Evolutionary conservation across 1,140 invertebrate species (phyloP).

Genomic region (Dreissena rostriformis): DNA sequence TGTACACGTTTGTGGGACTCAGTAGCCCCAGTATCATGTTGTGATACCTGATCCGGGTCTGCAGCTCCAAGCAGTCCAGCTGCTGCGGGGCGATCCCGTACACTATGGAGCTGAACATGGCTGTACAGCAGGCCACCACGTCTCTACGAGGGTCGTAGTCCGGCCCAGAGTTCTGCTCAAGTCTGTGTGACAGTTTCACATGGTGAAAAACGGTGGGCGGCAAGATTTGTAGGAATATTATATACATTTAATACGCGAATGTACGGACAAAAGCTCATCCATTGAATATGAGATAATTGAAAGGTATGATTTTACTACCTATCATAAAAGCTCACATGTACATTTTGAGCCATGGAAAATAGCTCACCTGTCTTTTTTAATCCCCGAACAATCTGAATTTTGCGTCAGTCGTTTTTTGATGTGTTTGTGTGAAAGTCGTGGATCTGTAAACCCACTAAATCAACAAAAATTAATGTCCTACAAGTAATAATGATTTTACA

Average conservation of each 20-base stretch:
- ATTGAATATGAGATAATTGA: too few relatives aligned
- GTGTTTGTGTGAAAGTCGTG: neutral
- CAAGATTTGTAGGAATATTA: too few relatives aligned
- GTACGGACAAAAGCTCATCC: too few relatives aligned
- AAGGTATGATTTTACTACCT: too few relatives aligned
- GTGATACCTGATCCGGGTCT: constrained; percentile 13
- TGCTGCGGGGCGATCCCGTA: constrained; percentile 27
- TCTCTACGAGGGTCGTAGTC: constrained; percentile 25
- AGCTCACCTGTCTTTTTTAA: neutral
- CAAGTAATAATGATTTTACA: neutral
- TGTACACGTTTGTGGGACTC: constrained; percentile 14
- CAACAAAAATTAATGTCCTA: neutral
- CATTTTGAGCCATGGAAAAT: neutral
- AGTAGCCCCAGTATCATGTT: constrained; percentile 10
- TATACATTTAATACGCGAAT: too few relatives aligned
- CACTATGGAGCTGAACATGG: constrained; percentile 19
- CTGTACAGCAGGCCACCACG: neutral
- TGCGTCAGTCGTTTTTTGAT: neutral
- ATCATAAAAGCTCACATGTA: neutral
- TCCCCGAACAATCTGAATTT: neutral
- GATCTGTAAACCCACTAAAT: neutral
- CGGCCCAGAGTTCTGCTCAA: neutral
- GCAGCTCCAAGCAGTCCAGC: constrained; percentile 20
- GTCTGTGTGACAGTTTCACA: too few relatives aligned
- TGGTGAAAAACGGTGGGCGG: too few relatives aligned